phyloP scores from a whole-genome alignment of 2,888 invertebrate species.

The Torymus auratus region DNA sequence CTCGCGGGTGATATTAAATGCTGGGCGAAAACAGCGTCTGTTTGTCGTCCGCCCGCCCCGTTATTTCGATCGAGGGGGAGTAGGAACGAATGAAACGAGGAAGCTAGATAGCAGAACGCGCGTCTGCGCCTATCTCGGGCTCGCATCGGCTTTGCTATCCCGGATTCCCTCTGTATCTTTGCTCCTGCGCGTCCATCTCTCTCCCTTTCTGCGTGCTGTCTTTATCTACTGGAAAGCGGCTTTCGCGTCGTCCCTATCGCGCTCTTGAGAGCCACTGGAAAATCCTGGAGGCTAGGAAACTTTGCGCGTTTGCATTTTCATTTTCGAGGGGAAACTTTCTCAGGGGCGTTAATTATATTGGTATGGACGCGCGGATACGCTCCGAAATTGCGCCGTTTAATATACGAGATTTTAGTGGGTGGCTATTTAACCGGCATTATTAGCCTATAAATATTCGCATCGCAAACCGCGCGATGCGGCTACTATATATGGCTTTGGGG shows the following conservation, averaged over 20 bases:
- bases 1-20: slow-evolving; percentile 11
- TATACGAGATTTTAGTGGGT: no score
- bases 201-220: neutral
- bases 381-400: no score
- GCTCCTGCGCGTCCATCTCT: neutral
- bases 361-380: neutral
- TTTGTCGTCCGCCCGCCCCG: neutral
- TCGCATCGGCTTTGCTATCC: slow-evolving; percentile 17
- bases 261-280: slow-evolving; percentile 9
- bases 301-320: slow-evolving; percentile 2
- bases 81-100: slow-evolving; percentile 1
- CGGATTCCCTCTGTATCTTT: slow-evolving; percentile 12
- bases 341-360: neutral
- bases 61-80: slow-evolving; percentile 4
- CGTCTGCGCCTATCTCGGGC: slow-evolving; percentile 2
- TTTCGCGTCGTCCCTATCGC: neutral
- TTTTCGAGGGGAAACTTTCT: neutral
- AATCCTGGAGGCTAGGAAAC: neutral
- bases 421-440: no score
- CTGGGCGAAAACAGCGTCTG: slow-evolving; percentile 2
- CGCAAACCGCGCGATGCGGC: no score
- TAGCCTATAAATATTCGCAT: no score
- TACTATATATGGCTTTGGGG: no score
- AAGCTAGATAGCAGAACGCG: slow-evolving; percentile 17
- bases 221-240: slow-evolving; percentile 11